phyloP scores from a whole-genome alignment of 2,113 vertebrate species.

The pig (Sus scrofa) region DNA sequence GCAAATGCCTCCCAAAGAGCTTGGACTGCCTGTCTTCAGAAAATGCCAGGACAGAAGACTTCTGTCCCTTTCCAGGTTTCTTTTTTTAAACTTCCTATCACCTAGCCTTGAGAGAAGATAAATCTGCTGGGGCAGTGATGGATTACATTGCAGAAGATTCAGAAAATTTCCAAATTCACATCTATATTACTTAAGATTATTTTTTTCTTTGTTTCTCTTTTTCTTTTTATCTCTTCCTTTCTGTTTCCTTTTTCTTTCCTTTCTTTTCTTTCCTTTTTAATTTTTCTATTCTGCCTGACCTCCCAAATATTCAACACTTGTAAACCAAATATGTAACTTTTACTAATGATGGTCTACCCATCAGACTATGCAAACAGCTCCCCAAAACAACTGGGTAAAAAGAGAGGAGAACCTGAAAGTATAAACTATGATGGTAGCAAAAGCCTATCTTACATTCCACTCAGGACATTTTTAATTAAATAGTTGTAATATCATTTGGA shows the following conservation, averaged over 20 bases:
- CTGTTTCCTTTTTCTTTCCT: neutral
- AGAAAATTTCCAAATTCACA: neutral
- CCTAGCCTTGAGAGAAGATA: conserved; percentile 39
- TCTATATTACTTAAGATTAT: neutral
- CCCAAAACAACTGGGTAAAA: neutral
- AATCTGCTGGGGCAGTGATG: neutral
- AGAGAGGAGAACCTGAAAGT: neutral
- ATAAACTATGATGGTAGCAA: neutral
- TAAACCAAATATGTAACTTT: neutral
- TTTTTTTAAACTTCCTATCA: neutral
- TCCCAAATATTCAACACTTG: neutral
- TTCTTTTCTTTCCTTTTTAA: neutral
- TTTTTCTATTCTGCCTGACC: neutral
- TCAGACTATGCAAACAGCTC: neutral
- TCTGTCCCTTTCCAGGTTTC: neutral
- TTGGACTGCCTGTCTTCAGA: neutral
- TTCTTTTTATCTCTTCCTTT: neutral
- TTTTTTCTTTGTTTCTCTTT: neutral
- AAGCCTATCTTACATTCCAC: neutral
- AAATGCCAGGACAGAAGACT: conserved; percentile 24
- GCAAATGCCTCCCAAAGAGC: neutral
- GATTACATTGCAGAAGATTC: neutral
- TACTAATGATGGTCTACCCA: neutral
- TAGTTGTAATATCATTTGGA: neutral
- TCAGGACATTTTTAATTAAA: neutral